Conservation (phyloP, 1,140 invertebrate species). For the Drosophila tropicalis region DNA sequence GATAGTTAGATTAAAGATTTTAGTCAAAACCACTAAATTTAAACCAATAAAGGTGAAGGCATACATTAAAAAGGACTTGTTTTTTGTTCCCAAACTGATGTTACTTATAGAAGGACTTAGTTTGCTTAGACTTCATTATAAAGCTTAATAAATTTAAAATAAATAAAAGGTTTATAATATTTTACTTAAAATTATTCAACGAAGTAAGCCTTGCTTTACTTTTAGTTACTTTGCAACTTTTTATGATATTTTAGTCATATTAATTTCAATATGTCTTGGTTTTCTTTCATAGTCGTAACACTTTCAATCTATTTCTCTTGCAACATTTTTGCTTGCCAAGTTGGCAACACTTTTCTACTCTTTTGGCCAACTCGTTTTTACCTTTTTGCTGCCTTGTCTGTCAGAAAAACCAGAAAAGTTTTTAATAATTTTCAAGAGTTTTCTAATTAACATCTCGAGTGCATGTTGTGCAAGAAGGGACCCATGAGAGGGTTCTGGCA, state of each 20-base stretch:
- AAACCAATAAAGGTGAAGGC: too few relatives aligned
- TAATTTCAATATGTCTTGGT: conserved; percentile 10
- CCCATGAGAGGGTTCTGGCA: conserved; percentile 31
- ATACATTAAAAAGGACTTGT: too few relatives aligned
- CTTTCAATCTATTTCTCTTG: conserved; percentile 24
- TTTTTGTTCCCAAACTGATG: too few relatives aligned
- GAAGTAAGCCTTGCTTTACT: not conserved
- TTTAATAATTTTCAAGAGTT: conserved; percentile 81
- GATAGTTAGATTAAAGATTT: too few relatives aligned
- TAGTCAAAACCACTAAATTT: too few relatives aligned
- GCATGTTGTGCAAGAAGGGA: conserved; percentile 28
- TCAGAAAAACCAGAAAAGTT: conserved; percentile 58
- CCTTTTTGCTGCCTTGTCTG: conserved; percentile 30
- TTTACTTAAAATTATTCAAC: too few relatives aligned
- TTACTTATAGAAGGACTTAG: too few relatives aligned
- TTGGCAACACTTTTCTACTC: conserved; percentile 22
- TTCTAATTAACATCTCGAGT: conserved; percentile 76
- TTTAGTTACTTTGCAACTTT: not conserved
- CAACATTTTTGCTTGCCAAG: conserved; percentile 32
- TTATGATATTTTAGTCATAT: conserved; percentile 1
- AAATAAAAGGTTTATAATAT: too few relatives aligned
- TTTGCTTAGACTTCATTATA: too few relatives aligned
- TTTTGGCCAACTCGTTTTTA: conserved; percentile 21
- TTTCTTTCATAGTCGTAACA: conserved; percentile 19
- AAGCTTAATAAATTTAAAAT: too few relatives aligned